phyloP scores from a whole-genome alignment of 2,113 vertebrate species.

The Mesoclemmys tuberculata region DNA sequence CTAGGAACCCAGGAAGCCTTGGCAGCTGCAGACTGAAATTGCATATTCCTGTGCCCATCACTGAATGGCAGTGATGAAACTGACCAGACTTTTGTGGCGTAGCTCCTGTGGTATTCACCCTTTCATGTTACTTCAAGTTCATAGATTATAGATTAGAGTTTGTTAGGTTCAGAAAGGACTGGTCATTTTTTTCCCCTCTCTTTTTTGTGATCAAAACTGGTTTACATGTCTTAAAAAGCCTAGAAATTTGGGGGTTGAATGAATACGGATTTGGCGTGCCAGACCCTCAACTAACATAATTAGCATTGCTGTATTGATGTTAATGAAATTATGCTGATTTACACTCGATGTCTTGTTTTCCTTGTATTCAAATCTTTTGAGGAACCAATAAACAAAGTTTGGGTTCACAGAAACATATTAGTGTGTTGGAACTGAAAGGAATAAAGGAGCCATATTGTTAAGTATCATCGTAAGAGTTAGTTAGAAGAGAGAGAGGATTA shows the following conservation, averaged over 20 bases:
- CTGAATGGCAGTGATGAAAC: too few relatives aligned
- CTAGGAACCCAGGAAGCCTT: too few relatives aligned
- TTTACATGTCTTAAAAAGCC: background rate
- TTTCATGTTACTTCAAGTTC: background rate
- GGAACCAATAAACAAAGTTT: background rate
- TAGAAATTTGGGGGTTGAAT: background rate
- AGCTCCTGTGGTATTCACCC: background rate
- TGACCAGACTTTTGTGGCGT: background rate
- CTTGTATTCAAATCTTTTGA: background rate
- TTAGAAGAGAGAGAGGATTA: background rate
- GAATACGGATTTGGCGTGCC: background rate
- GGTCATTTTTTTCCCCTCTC: too few relatives aligned
- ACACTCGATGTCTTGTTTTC: background rate
- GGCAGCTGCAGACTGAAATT: too few relatives aligned
- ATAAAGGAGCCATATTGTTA: conserved; percentile 9
- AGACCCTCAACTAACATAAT: background rate
- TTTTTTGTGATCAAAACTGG: background rate
- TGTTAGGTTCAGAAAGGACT: background rate
- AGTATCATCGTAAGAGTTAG: conserved; percentile 40
- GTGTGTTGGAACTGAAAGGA: conserved; percentile 9
- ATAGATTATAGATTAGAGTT: background rate
- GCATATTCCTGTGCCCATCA: too few relatives aligned
- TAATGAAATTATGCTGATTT: background rate
- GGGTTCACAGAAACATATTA: conserved; percentile 7
- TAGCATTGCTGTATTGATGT: background rate